phyloP scores from a whole-genome alignment of 2,888 invertebrate species.

The Apantesis nais region DNA sequence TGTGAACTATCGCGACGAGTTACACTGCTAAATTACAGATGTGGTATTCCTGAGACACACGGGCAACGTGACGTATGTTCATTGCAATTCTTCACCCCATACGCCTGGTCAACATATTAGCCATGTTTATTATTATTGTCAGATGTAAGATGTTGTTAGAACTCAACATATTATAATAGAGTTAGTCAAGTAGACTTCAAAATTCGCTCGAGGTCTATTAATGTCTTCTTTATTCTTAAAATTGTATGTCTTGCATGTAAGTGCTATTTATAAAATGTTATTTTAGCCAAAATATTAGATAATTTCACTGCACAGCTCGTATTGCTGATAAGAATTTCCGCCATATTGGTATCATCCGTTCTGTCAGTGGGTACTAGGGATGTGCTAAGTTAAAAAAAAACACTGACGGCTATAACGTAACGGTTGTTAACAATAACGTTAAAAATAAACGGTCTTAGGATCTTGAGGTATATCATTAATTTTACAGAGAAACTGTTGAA shows the following conservation, averaged over 20 bases:
- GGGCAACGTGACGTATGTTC: conserved; percentile 58
- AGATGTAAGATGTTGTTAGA: conserved; percentile 42
- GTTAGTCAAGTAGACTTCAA: conserved; percentile 33
- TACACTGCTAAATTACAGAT: conserved; percentile 44
- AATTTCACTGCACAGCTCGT: conserved; percentile 28
- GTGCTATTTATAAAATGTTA: conserved; percentile 45
- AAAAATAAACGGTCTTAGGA: no score
- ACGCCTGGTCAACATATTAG: conserved; percentile 47
- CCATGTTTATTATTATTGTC: conserved; percentile 61
- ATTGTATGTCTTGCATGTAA: conserved; percentile 38
- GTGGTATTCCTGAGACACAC: conserved; percentile 52
- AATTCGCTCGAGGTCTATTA: conserved; percentile 39
- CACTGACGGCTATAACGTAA: neutral
- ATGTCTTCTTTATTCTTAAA: conserved; percentile 32
- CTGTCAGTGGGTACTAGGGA: conserved; percentile 22
- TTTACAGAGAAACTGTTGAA: no score
- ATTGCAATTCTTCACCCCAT: conserved; percentile 48
- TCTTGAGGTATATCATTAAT: no score
- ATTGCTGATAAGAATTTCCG: conserved; percentile 53
- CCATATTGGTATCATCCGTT: conserved; percentile 52
- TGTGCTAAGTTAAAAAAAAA: neutral
- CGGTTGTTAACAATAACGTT: no score
- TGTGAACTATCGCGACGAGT: conserved; percentile 46
- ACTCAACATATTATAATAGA: conserved; percentile 24
- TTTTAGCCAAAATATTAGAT: conserved; percentile 34